These are phyloP conservation scores for Aphaenogaster ashmeadi DNA, from an alignment of 1,140 invertebrate genomes.

Conservation along the genomic window DNA sequence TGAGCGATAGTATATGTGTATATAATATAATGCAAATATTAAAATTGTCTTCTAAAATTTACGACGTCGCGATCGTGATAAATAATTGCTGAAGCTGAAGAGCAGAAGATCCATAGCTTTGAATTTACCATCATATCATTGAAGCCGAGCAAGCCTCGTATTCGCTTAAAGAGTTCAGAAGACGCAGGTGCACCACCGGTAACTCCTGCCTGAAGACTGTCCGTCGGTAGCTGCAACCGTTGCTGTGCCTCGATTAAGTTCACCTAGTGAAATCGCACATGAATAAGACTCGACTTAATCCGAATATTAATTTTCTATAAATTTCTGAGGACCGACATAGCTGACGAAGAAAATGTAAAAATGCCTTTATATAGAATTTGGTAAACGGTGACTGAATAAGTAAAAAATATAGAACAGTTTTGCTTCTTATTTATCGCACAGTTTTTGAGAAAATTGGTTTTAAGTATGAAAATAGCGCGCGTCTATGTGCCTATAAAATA, in stretches of 20 bases:
- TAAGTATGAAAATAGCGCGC: background rate
- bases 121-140: slow-evolving; percentile 86
- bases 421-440: background rate
- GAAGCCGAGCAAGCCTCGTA: slow-evolving; percentile 87
- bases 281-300: background rate
- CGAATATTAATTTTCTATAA: slow-evolving; percentile 17
- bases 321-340: background rate
- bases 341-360: background rate
- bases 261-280: slow-evolving; percentile 69
- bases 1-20: no score
- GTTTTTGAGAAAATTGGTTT: background rate
- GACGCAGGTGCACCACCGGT: slow-evolving; percentile 93
- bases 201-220: slow-evolving; percentile 89
- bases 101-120: background rate
- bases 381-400: background rate
- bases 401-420: background rate
- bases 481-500: background rate
- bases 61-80: background rate
- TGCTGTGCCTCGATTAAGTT: slow-evolving; percentile 85
- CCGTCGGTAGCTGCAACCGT: slow-evolving; percentile 85
- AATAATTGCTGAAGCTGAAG: background rate
- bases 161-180: slow-evolving; percentile 90
- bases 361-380: background rate
- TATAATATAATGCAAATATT: background rate
- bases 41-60: background rate